Evolutionary conservation across 2,888 invertebrate genomes (phyloP).

Genomic region (Agriopis marginaria): DNA sequence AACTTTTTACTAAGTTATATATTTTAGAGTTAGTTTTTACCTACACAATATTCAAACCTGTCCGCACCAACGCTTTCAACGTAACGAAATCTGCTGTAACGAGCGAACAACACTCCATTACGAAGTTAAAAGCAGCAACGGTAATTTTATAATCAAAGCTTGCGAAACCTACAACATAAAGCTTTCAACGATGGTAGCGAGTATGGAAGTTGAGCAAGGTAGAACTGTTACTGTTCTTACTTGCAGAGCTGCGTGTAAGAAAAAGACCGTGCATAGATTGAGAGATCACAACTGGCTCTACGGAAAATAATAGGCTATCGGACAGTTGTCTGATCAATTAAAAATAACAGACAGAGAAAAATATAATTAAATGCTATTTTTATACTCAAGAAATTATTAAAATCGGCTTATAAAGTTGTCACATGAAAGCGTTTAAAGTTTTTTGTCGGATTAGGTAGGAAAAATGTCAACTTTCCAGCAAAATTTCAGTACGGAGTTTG

Average conservation of each 20-base stretch:
- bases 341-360: no score
- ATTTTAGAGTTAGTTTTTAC: neutral
- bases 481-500: no score
- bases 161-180: constrained; percentile 66
- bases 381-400: no score
- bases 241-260: no score
- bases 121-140: constrained; percentile 60
- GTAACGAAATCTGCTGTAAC: constrained; percentile 48
- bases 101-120: constrained; percentile 61
- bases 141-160: constrained; percentile 69
- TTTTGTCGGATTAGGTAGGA: no score
- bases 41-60: constrained; percentile 30
- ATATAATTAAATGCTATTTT: no score
- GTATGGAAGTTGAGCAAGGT: constrained; percentile 38
- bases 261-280: neutral
- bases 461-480: no score
- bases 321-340: no score
- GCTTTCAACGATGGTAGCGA: constrained; percentile 58
- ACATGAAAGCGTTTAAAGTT: no score
- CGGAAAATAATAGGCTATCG: no score
- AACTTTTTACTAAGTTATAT: neutral
- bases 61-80: constrained; percentile 39
- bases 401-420: no score
- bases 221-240: neutral
- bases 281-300: no score